A percentile compares a stretch with the other conserved stretches of the same genome.
Evolutionary conservation across 2,888 invertebrate species (phyloP).

Genomic region (Spodoptera littoralis): DNA sequence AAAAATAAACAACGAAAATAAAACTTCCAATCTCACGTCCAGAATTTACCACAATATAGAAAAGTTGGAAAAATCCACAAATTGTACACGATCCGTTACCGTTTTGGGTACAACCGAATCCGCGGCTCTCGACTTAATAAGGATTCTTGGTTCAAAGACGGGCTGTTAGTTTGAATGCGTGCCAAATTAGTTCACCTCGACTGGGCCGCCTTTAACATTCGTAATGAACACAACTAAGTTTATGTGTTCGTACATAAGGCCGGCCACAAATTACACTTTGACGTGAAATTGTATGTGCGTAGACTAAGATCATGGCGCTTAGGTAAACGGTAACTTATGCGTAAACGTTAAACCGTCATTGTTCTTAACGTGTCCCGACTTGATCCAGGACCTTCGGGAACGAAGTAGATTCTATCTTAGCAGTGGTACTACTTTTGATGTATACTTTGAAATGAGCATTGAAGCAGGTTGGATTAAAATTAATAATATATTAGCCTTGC

Average conservation of each 20-base stretch:
- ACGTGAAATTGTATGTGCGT: slow-evolving; percentile 42
- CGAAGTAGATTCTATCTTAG: slow-evolving; percentile 24
- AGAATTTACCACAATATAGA: slow-evolving; percentile 39
- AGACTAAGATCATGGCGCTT: slow-evolving; percentile 35
- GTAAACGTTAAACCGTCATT: slow-evolving; percentile 21
- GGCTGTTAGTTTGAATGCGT: slow-evolving; percentile 71
- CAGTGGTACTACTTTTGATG: slow-evolving; percentile 4
- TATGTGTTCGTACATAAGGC: slow-evolving; percentile 49
- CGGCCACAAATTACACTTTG: slow-evolving; percentile 51
- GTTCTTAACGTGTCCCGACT: slow-evolving; percentile 14
- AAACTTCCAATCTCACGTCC: slow-evolving; percentile 37
- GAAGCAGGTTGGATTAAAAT: slow-evolving; percentile 6
- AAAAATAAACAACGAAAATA: slow-evolving; percentile 39
- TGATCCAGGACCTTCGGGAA: slow-evolving; percentile 16
- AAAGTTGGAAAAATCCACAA: slow-evolving; percentile 43
- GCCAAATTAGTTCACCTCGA: slow-evolving; percentile 77
- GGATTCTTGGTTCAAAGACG: slow-evolving; percentile 66
- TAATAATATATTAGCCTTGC: slow-evolving; percentile 4
- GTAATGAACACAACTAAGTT: slow-evolving; percentile 52
- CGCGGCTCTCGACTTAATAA: slow-evolving; percentile 61
- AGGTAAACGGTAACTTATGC: slow-evolving; percentile 37
- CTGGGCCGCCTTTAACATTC: slow-evolving; percentile 52
- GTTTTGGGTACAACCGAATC: slow-evolving; percentile 37
- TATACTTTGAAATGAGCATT: slow-evolving; percentile 1
- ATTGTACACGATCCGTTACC: slow-evolving; percentile 30